Evolutionary conservation across 2,113 vertebrate species (phyloP).

Genomic region (Verasper variegatus): DNA sequence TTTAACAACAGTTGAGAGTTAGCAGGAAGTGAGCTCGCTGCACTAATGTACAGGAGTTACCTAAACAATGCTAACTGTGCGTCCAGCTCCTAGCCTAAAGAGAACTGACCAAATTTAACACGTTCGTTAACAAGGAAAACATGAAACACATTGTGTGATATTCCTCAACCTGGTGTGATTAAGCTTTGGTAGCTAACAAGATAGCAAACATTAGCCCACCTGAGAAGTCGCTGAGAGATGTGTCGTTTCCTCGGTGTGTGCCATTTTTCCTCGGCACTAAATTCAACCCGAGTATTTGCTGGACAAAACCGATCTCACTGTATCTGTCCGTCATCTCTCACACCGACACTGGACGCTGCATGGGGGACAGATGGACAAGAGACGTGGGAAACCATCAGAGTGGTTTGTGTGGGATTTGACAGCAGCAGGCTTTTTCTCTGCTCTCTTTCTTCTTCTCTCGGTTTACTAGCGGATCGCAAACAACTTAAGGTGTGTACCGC

Average conservation of each 20-base stretch:
- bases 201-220: slow-evolving; percentile 66
- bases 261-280: slow-evolving; percentile 81
- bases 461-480: too few species aligned
- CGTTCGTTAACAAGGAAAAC: neutral
- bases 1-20: neutral
- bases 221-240: slow-evolving; percentile 81
- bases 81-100: neutral
- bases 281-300: slow-evolving; percentile 82
- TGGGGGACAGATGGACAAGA: slow-evolving; percentile 3
- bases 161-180: neutral
- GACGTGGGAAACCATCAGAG: slow-evolving; percentile 27
- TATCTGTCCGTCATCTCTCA: slow-evolving; percentile 76
- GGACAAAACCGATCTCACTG: slow-evolving; percentile 75
- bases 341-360: slow-evolving; percentile 5
- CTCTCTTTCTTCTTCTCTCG: too few species aligned
- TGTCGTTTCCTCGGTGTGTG: slow-evolving; percentile 75
- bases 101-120: neutral
- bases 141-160: neutral
- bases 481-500: too few species aligned
- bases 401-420: neutral
- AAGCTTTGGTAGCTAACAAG: neutral
- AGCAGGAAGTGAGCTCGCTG: neutral
- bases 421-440: neutral
- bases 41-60: neutral
- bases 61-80: neutral